These are phyloP conservation scores for Pseudolycoriella hygida DNA, from an alignment of 2,888 invertebrate species.

Conservation along the genomic window DNA sequence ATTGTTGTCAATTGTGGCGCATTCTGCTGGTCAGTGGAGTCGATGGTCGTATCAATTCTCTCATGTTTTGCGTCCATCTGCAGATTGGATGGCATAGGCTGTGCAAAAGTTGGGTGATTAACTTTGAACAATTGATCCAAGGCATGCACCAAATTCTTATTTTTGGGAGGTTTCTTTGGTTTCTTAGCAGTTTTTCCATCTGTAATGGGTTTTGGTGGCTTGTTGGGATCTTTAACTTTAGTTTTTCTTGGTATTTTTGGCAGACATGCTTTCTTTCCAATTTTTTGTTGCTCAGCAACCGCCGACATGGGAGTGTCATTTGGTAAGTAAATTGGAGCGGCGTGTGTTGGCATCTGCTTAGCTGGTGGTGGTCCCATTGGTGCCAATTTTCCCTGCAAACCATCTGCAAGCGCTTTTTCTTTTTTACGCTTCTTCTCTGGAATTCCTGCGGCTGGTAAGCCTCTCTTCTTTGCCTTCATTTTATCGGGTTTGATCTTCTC, in stretches of 20 bases:
- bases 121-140: background rate
- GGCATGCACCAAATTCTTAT: background rate
- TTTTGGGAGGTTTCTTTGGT: background rate
- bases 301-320: background rate
- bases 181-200: background rate
- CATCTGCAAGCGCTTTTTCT: background rate
- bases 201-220: background rate
- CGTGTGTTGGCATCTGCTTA: background rate
- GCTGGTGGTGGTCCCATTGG: slow-evolving; percentile 2
- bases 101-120: background rate
- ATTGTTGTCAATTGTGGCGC: background rate
- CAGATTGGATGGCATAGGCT: background rate
- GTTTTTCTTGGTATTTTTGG: background rate
- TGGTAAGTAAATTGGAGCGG: background rate
- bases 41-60: background rate
- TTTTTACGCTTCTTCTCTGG: background rate
- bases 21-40: background rate
- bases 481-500: background rate
- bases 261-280: background rate
- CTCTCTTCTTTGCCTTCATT: background rate
- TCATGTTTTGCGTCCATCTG: background rate
- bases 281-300: background rate
- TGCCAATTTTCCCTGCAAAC: background rate
- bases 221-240: background rate
- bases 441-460: background rate